Evolutionary conservation across 2,888 invertebrate genomes (phyloP), one percentile per base, ranked within the genome.

Genomic region (Eupeodes luniger): DNA sequence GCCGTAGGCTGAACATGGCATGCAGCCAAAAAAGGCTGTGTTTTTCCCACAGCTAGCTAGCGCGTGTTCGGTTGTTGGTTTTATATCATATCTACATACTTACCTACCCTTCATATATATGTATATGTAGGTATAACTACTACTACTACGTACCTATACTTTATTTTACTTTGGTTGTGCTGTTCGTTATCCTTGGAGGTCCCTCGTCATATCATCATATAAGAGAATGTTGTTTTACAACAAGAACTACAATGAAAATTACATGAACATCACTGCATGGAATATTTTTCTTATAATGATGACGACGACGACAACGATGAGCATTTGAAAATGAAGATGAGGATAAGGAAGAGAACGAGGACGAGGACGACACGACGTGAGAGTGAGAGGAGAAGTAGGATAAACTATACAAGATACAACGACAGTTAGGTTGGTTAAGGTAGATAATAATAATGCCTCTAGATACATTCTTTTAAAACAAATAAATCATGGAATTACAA

Each of bases 1-100:
- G 91, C 90, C 89, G 90, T 90, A 90, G 91, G 91, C 91, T 90
- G 89, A 90, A 90, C 90, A 91, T 91, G 90, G 91, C 91, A 90
- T 79, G 89, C 82, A 87, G 91, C 91, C 91, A 91, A 90, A 91
- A 90, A 85, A 89, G 90, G 90, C 80, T 89, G 90, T 89, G 76
- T 66, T 80, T 72, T 79, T 77, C 53, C 81, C 57, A 75, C 64
- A 77, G 62, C 61, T 7, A 66, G n/a, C 44, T 14, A 49, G 72
- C 64, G 59, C 69, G 75, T 62, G 59, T 61, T 81, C 44, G 79
- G 61, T 87, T 75, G 57, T 53, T 44, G 70, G 70, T 57, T 59
- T 72, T 57, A 59, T 47, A 47, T 10, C 44, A 27, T 40, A 47
- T 47, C 47, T 27, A 47, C 12, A 1, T 11, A 11, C 3, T 9